phyloP scores from a whole-genome alignment of 2,888 invertebrate species.

The Heliconius ethilla region DNA sequence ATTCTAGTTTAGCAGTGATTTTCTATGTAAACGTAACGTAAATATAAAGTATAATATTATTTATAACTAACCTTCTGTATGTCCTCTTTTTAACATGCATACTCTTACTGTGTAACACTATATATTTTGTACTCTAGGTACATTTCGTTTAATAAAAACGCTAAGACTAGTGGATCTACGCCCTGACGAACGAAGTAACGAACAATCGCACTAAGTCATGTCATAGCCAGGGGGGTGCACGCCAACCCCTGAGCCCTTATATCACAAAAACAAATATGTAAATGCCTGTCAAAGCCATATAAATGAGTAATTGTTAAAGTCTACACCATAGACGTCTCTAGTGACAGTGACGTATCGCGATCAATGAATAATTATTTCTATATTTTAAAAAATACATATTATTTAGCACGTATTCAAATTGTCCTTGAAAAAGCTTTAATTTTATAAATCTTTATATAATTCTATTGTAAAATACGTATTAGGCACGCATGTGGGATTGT shows the following conservation, averaged over 20 bases:
- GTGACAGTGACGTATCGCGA: constrained; percentile 2
- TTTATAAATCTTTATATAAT: not conserved
- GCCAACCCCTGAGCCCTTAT: not conserved
- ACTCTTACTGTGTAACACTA: no score
- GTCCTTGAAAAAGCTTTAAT: constrained; percentile 1
- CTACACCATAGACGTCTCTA: not conserved
- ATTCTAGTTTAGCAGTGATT: no score
- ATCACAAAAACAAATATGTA: not conserved
- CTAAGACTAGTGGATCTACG: not conserved
- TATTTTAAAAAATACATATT: not conserved
- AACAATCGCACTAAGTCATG: not conserved
- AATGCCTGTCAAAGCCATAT: no score
- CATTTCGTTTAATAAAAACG: not conserved
- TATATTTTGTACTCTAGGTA: not conserved
- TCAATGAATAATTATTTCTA: not conserved
- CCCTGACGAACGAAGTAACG: no score
- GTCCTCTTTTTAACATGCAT: no score
- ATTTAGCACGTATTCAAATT: not conserved
- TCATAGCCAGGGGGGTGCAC: not conserved
- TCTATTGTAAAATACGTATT: not conserved
- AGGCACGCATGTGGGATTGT: not conserved
- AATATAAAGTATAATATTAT: no score
- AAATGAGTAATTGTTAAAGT: not conserved
- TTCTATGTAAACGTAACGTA: no score
- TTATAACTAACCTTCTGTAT: no score